Evolutionary conservation across 2,888 invertebrate species (phyloP), one percentile per base, ranked within the genome.

Genomic region (Caenorhabditis sinica): DNA sequence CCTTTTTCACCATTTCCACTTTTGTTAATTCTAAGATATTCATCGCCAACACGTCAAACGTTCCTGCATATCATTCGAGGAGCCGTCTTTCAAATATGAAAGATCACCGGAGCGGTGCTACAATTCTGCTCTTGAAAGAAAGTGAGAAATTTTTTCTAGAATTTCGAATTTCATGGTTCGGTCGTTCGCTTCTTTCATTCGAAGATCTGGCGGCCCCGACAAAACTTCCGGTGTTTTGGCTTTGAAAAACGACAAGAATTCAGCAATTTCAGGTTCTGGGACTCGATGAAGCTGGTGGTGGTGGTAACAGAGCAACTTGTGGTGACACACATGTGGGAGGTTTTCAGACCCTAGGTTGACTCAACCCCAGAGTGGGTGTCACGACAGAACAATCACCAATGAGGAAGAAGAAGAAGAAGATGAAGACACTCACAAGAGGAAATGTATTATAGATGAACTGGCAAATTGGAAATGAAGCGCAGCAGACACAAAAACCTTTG

Each of bases 221-320:
- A 79, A 71, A 79, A 79, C 71, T 79, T 79, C 79, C 79, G 79
- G 79, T 79, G 79, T 79, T 79, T 79, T 79, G 25, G 30, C 15
- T 25, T 45, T 36, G 45, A 49, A 36, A 23, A n/a, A 25, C 17
- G 20, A 53, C 45, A 30, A 20, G 45, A 36, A 51, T 68, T 23
- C 65, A 30, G 23, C 9, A 28, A 36, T 69, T 77, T 68, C 60
- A 68, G 49, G 68, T 40, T 51, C 23, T 23, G 43, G 23, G 40
- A 40, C 40, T 11, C n/a, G n/a, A n/a, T n/a, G n/a, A n/a, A n/a
- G n/a, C n/a, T 40, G 20, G 17, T 11, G n/a, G 36, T 40, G 61
- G 36, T 61, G 43, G 43, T 20, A 23, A 20, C 43, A 65, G 65
- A 65, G 17, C 65, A 65, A 65, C 65, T 45, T 65, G 65, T n/a